phyloP scores from a whole-genome alignment of 2,797 vertebrate genomes.

The Sphenopsis melanotis region DNA sequence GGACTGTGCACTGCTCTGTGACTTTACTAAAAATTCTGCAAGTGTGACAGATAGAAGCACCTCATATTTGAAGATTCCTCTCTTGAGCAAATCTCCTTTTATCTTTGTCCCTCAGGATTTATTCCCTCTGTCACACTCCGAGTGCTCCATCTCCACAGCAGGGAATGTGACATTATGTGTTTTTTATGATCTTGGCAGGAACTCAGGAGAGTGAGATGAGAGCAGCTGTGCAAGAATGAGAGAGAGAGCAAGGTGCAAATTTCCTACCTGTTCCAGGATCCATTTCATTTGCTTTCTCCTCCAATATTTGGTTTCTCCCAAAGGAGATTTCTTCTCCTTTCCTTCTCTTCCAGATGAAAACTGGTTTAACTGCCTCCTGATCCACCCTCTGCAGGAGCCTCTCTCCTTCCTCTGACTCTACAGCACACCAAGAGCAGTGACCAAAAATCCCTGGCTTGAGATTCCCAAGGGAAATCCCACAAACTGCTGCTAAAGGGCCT shows the following conservation, averaged over 20 bases:
- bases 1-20: neutral
- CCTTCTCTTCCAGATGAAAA: neutral
- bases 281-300: neutral
- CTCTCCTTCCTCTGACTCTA: neutral
- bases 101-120: conserved; percentile 28
- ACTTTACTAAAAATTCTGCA: neutral
- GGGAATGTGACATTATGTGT: neutral
- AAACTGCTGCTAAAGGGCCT: neutral
- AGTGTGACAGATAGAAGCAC: neutral
- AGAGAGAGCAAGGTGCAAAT: neutral
- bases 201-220: neutral
- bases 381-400: neutral
- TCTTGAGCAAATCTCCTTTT: neutral
- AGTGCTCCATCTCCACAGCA: neutral
- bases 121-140: neutral
- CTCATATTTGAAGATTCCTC: neutral
- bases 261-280: neutral
- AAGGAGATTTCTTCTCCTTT: neutral
- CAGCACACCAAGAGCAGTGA: neutral
- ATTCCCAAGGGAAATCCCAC: neutral
- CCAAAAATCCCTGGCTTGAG: neutral
- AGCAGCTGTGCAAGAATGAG: neutral
- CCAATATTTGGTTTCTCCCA: neutral
- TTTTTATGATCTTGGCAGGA: conserved; percentile 9
- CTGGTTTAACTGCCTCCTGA: neutral